Evolutionary conservation across 2,797 vertebrate species (phyloP).

Genomic region (Rhabdophis nuchalis): DNA sequence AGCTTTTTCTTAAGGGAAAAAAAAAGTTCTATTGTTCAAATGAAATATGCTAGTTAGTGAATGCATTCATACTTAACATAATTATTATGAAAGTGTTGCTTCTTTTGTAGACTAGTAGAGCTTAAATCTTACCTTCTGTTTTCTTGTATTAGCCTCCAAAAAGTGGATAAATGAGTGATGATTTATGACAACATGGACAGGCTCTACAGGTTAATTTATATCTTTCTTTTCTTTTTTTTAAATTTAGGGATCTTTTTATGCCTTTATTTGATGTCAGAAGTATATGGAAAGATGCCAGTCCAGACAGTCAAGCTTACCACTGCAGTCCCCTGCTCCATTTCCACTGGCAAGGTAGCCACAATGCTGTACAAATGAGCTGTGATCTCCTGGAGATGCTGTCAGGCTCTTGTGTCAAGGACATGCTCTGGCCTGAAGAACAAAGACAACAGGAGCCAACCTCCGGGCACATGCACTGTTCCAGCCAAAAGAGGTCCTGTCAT

Average conservation of each 20-base stretch:
- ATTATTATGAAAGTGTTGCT: neutral
- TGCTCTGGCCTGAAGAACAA: neutral
- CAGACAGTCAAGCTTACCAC: neutral
- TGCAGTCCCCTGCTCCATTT: slow-evolving; percentile 1
- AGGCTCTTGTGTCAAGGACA: neutral
- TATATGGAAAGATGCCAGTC: neutral
- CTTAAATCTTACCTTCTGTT: neutral
- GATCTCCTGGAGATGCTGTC: slow-evolving; percentile 4
- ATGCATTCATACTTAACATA: neutral
- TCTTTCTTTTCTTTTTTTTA: neutral
- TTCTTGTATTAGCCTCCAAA: neutral
- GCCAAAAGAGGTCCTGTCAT: slow-evolving; percentile 46
- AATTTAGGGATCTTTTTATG: slow-evolving; percentile 32
- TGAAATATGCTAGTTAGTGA: neutral
- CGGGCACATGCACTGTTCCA: slow-evolving; percentile 19
- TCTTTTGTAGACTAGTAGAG: neutral
- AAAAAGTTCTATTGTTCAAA: neutral
- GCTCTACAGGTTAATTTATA: neutral
- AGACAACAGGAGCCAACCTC: slow-evolving; percentile 5
- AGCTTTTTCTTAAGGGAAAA: neutral
- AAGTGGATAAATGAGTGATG: neutral
- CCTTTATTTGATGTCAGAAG: slow-evolving; percentile 23
- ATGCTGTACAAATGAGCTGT: neutral
- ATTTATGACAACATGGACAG: neutral
- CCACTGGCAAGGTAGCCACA: neutral